phyloP scores from a whole-genome alignment of 2,113 vertebrate species.

The Coreoperca whiteheadi region DNA sequence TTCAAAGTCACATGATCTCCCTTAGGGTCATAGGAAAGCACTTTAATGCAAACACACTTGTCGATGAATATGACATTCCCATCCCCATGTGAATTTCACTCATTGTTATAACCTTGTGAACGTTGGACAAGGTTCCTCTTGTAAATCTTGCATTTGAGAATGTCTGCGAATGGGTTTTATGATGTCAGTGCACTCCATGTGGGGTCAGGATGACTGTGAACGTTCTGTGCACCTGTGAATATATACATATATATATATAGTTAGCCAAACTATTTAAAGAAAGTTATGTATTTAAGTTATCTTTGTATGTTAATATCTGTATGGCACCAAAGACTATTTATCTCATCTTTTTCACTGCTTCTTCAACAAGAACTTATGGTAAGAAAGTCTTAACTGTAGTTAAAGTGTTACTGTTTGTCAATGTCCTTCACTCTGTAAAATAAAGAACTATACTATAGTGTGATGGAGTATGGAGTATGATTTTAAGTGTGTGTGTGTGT shows the following conservation, averaged over 20 bases:
- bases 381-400: constrained; percentile 61
- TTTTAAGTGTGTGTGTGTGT: constrained; percentile 51
- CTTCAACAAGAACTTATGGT: constrained; percentile 36
- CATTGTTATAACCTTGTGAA: constrained; percentile 63
- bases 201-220: constrained; percentile 40
- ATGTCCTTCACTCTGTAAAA: constrained; percentile 78
- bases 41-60: constrained; percentile 73
- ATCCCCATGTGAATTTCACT: constrained; percentile 57
- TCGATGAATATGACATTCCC: not conserved
- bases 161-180: constrained; percentile 67
- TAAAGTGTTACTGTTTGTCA: constrained; percentile 67
- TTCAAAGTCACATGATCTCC: constrained; percentile 58
- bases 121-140: constrained; percentile 55
- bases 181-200: constrained; percentile 53
- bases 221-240: constrained; percentile 64
- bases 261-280: constrained; percentile 79
- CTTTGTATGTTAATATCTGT: constrained; percentile 76
- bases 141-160: constrained; percentile 66
- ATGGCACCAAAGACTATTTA: constrained; percentile 83
- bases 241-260: constrained; percentile 35
- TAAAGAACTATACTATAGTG: constrained; percentile 78
- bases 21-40: constrained; percentile 75
- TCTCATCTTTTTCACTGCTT: constrained; percentile 62
- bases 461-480: constrained; percentile 47
- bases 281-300: constrained; percentile 80